Conservation (phyloP, 2,113 vertebrate genomes). For the Balaenoptera acutorostrata region DNA sequence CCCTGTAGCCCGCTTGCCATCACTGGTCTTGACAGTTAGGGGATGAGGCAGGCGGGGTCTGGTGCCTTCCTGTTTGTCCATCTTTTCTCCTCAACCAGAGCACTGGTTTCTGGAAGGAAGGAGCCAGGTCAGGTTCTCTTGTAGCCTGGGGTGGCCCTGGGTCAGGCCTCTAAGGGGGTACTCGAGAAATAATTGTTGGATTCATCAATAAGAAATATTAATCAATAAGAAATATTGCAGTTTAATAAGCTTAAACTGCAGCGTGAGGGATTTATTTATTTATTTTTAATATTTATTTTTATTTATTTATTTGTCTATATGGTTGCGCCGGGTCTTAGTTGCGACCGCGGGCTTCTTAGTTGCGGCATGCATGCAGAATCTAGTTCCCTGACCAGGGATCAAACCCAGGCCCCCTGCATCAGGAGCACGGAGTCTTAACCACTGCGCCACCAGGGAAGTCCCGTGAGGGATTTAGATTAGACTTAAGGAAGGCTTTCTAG, state of each 20-base stretch:
- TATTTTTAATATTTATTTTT: background rate
- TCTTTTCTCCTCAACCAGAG: background rate
- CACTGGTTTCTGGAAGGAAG: background rate
- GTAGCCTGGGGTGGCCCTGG: background rate
- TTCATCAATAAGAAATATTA: background rate
- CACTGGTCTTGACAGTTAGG: background rate
- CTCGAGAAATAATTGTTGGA: background rate
- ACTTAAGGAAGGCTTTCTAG: background rate
- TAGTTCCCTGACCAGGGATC: background rate
- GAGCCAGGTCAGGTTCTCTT: background rate
- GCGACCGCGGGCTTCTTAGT: background rate
- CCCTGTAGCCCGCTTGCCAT: fast-evolving
- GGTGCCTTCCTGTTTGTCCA: background rate
- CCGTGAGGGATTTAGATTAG: background rate
- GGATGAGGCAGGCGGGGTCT: background rate
- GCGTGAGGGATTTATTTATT: background rate
- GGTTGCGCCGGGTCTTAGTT: background rate
- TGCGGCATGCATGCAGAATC: background rate
- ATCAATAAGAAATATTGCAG: background rate
- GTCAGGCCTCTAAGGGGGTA: background rate
- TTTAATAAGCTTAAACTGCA: background rate
- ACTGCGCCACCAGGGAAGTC: background rate
- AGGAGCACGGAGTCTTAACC: background rate
- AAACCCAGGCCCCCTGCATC: background rate
- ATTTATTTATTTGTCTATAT: background rate